phyloP scores from a whole-genome alignment of 2,888 invertebrate genomes.

The Drosophila nigricruria region DNA sequence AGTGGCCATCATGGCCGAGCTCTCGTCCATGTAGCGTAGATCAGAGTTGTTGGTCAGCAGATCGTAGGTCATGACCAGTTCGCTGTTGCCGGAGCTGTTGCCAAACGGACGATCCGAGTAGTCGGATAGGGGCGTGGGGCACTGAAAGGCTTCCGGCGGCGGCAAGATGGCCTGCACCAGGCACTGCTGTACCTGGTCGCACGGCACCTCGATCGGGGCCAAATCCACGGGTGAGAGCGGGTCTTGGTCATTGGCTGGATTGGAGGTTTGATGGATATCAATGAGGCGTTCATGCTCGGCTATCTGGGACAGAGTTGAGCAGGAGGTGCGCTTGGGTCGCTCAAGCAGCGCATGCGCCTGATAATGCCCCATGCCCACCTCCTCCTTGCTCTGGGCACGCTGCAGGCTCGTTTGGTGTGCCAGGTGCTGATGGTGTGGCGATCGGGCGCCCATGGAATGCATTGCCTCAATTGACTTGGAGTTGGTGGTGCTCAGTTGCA shows the following conservation, averaged over 20 bases:
- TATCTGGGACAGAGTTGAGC: constrained; percentile 81
- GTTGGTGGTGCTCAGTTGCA: constrained; percentile 77
- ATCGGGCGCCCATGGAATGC: constrained; percentile 67
- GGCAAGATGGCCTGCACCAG: constrained; percentile 90
- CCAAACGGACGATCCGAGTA: constrained; percentile 88
- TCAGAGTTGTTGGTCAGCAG: constrained; percentile 94
- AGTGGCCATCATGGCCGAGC: constrained; percentile 91
- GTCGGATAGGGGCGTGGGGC: constrained; percentile 88
- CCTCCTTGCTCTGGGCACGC: constrained; percentile 83
- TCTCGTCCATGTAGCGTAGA: constrained; percentile 95
- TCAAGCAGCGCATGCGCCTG: constrained; percentile 88
- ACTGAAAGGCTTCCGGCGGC: constrained; percentile 90
- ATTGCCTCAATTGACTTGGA: constrained; percentile 82
- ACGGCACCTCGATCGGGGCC: constrained; percentile 83
- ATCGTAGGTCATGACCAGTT: constrained; percentile 89
- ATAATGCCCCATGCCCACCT: constrained; percentile 84
- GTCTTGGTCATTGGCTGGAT: constrained; percentile 36
- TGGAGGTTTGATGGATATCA: constrained; percentile 56
- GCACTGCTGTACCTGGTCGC: constrained; percentile 85
- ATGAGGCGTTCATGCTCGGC: constrained; percentile 77
- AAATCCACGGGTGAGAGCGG: constrained; percentile 83
- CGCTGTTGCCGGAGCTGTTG: constrained; percentile 86
- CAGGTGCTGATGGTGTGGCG: constrained; percentile 52
- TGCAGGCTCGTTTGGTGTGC: constrained; percentile 55
- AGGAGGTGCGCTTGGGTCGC: constrained; percentile 87